These are phyloP conservation scores for Tetragonula carbonaria DNA, from an alignment of 2,888 invertebrate genomes.

Conservation along the genomic window DNA sequence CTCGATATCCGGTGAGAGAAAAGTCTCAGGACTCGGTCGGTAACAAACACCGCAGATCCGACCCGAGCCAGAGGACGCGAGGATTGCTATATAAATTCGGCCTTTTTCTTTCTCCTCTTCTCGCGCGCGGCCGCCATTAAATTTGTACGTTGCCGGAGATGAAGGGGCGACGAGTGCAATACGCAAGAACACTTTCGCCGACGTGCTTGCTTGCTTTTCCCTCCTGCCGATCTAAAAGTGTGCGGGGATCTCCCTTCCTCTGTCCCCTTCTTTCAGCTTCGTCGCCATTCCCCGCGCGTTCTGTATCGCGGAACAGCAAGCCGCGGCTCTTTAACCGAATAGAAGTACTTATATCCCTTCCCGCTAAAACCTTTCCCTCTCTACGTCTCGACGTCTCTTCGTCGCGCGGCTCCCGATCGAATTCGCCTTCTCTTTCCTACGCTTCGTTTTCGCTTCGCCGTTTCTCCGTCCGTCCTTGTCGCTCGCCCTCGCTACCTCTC, in stretches of 20 bases:
- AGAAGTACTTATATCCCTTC: conserved; percentile 59
- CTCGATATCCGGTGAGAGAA: too few relatives aligned
- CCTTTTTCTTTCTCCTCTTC: conserved; percentile 20
- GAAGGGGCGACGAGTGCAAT: conserved; percentile 60
- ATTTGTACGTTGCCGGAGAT: conserved; percentile 65
- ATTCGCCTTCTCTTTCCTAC: conserved; percentile 7
- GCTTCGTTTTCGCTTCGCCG: not conserved
- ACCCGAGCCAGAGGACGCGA: not conserved
- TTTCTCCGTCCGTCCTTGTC: conserved; percentile 14
- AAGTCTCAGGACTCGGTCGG: not conserved
- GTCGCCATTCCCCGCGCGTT: conserved; percentile 26
- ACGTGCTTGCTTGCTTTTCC: conserved; percentile 75
- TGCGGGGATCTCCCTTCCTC: conserved; percentile 49
- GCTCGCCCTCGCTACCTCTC: conserved; percentile 25
- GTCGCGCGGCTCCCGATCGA: not conserved
- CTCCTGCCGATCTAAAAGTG: conserved; percentile 71
- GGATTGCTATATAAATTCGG: conserved; percentile 35
- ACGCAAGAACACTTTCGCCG: conserved; percentile 81
- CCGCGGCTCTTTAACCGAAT: conserved; percentile 65
- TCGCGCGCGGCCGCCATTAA: conserved; percentile 55
- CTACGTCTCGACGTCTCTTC: conserved; percentile 2
- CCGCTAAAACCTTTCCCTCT: conserved; percentile 25
- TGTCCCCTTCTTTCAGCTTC: conserved; percentile 39
- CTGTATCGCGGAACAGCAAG: conserved; percentile 37
- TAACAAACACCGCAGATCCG: not conserved